Evolutionary conservation across 2,113 vertebrate genomes (phyloP).

Genomic region (Tachysurus fulvidraco): DNA sequence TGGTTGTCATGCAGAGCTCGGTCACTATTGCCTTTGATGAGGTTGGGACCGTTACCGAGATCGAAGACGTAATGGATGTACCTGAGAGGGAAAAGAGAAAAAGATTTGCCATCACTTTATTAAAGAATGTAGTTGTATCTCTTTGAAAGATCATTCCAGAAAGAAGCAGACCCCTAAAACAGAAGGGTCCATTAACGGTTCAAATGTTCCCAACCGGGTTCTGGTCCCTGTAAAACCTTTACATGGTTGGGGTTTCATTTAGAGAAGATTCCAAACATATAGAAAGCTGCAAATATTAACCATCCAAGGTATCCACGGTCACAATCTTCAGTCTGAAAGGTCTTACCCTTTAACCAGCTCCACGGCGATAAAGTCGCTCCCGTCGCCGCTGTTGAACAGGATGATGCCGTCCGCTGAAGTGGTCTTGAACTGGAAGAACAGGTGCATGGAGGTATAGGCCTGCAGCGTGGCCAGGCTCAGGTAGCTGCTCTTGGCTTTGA

Average conservation of each 20-base stretch:
- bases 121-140: background rate
- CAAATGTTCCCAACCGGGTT: background rate
- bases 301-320: background rate
- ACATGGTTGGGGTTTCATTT: background rate
- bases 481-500: conserved; percentile 97
- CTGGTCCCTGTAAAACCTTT: background rate
- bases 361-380: conserved; percentile 92
- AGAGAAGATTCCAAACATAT: background rate
- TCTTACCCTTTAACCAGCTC: conserved; percentile 94
- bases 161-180: background rate
- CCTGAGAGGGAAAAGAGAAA: conserved; percentile 62
- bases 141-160: background rate
- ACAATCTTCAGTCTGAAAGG: background rate
- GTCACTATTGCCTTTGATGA: conserved; percentile 97
- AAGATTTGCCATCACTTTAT: background rate
- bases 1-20: conserved; percentile 94
- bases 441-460: conserved; percentile 98
- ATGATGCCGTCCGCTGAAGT: conserved; percentile 96
- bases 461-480: conserved; percentile 93
- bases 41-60: conserved; percentile 93
- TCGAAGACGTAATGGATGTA: conserved; percentile 99
- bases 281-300: background rate
- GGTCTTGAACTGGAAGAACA: conserved; percentile 99
- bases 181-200: background rate
- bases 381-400: conserved; percentile 89